Conservation (phyloP, 2,797 vertebrate genomes). For the Phalanger gymnotis region DNA sequence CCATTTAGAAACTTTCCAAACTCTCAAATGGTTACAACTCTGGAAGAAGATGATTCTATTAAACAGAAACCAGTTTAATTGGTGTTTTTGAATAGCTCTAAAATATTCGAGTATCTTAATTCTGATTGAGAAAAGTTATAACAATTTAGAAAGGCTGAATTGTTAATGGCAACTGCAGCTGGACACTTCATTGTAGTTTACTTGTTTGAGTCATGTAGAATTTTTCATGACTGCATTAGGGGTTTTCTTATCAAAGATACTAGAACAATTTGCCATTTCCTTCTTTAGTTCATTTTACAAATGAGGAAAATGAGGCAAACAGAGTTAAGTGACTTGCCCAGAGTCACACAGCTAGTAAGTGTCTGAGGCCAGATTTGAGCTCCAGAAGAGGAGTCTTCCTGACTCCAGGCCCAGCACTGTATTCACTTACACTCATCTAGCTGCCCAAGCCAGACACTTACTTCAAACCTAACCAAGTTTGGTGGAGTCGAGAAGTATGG, state of each 20-base stretch:
- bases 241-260: not conserved
- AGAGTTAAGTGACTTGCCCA: not conserved
- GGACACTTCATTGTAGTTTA: not conserved
- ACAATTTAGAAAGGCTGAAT: not conserved
- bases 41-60: not conserved
- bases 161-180: not conserved
- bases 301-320: not conserved
- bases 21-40: not conserved
- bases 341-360: not conserved
- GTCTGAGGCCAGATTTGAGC: not conserved
- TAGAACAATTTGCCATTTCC: not conserved
- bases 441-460: not conserved
- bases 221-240: not conserved
- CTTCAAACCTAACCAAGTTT: not conserved
- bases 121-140: conserved; percentile 7
- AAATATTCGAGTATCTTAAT: not conserved
- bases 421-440: not conserved
- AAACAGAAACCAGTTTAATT: not conserved
- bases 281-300: not conserved
- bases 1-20: not conserved
- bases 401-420: not conserved
- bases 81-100: not conserved
- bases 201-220: not conserved
- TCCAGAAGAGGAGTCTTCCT: not conserved
- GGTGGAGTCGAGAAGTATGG: not conserved